These are phyloP conservation scores for Lasioglossum baleicum DNA, from an alignment of 1,140 invertebrate species.

Conservation along the genomic window DNA sequence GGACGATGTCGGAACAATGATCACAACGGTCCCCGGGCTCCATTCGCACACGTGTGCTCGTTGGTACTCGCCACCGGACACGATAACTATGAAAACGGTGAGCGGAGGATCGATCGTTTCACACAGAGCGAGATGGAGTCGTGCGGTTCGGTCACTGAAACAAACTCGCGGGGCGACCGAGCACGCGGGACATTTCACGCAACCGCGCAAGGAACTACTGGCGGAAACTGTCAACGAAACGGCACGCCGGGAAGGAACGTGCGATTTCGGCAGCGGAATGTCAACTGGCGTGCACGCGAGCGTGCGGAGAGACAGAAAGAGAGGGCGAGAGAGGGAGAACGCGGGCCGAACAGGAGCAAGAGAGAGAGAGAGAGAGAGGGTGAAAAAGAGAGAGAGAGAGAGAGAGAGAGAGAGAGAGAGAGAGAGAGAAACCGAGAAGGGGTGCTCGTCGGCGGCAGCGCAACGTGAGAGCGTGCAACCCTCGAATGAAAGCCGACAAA, in stretches of 20 bases:
- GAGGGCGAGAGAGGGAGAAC: conserved; percentile 26
- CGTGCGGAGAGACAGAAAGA: conserved; percentile 15
- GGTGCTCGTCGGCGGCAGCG: conserved; percentile 47
- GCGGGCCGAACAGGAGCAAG: background rate
- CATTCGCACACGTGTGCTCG: too few relatives aligned
- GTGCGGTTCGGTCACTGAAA: too few relatives aligned
- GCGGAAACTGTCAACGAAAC: conserved; percentile 42
- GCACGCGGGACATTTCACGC: conserved; percentile 14
- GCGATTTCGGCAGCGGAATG: conserved; percentile 69
- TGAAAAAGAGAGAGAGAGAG: conserved; percentile 16
- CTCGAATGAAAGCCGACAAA: conserved; percentile 74
- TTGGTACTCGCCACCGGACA: too few relatives aligned
- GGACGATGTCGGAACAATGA: too few relatives aligned
- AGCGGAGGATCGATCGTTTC: too few relatives aligned
- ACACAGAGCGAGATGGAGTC: too few relatives aligned
- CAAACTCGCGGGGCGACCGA: too few relatives aligned
- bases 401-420: too few relatives aligned
- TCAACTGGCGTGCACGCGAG: conserved; percentile 67
- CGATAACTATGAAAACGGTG: too few relatives aligned
- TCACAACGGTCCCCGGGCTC: too few relatives aligned
- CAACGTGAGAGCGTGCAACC: conserved; percentile 70
- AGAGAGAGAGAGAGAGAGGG: conserved; percentile 2
- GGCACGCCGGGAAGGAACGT: conserved; percentile 45
- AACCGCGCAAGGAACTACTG: background rate
- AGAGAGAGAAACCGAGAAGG: conserved; percentile 37